These are phyloP conservation scores for Myrmecobius fasciatus DNA, from an alignment of 2,113 vertebrate species.

Conservation along the genomic window DNA sequence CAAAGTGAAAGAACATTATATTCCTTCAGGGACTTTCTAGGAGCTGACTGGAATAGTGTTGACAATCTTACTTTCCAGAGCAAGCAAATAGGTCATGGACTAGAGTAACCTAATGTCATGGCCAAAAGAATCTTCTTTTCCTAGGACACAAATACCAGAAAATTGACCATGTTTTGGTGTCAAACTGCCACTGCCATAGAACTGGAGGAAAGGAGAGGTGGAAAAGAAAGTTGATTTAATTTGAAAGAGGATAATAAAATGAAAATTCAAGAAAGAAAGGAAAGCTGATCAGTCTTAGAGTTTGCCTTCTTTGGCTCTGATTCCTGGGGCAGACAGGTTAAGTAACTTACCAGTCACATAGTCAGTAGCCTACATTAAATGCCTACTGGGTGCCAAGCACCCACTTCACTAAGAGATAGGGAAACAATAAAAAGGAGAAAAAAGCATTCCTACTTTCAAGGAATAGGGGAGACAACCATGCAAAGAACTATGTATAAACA, in stretches of 20 bases:
- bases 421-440: neutral
- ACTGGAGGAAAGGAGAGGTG: neutral
- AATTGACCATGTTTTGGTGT: neutral
- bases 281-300: neutral
- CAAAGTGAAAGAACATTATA: constrained; percentile 56
- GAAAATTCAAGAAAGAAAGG: neutral
- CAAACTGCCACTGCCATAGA: neutral
- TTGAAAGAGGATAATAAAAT: neutral
- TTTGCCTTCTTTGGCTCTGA: constrained; percentile 23
- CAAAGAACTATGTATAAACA: neutral
- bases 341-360: neutral
- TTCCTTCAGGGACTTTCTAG: constrained; percentile 41
- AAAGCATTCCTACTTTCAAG: neutral
- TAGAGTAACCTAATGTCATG: neutral
- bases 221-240: neutral
- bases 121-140: neutral
- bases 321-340: neutral
- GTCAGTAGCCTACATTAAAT: neutral
- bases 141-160: constrained; percentile 10
- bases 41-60: constrained; percentile 49
- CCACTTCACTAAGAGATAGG: neutral
- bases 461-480: neutral
- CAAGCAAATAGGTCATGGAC: neutral
- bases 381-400: neutral
- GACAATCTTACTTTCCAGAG: neutral